These are phyloP conservation scores for Macroteleia sp. DNA, from an alignment of 2,888 invertebrate species.

Conservation along the genomic window DNA sequence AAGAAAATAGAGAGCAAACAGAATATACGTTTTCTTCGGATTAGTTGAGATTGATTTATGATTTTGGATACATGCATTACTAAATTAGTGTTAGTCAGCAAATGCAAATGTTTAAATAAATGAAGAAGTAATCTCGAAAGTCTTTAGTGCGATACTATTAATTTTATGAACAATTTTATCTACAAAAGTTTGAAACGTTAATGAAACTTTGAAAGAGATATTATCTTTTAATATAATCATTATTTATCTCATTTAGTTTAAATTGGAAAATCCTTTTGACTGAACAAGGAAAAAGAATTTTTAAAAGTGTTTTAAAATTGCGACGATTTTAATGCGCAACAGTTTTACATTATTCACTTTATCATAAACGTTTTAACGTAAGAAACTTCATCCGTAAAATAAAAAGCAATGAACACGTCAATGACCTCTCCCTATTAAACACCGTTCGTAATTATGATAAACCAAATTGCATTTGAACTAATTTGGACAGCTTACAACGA, in stretches of 20 bases:
- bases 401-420: slow-evolving; percentile 17
- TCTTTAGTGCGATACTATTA: slow-evolving; percentile 1
- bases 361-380: neutral
- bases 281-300: neutral
- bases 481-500: slow-evolving; percentile 38
- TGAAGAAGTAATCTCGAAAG: no score
- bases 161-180: slow-evolving; percentile 14
- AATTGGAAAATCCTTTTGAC: no score
- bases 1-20: neutral
- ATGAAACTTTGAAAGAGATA: slow-evolving; percentile 16
- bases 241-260: no score
- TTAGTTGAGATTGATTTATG: no score
- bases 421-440: slow-evolving; percentile 9
- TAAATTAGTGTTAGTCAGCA: no score
- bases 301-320: neutral
- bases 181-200: neutral
- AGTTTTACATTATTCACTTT: neutral
- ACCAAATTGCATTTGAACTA: slow-evolving; percentile 33
- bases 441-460: slow-evolving; percentile 36
- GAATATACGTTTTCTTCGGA: no score
- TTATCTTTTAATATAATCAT: slow-evolving; percentile 17
- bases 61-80: no score
- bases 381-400: neutral
- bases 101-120: no score
- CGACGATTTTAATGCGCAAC: neutral